Evolutionary conservation across 30 jellyfish, hydroid and myxozoan species (phyloP).

Genomic region (Nemopilema nomurai): DNA sequence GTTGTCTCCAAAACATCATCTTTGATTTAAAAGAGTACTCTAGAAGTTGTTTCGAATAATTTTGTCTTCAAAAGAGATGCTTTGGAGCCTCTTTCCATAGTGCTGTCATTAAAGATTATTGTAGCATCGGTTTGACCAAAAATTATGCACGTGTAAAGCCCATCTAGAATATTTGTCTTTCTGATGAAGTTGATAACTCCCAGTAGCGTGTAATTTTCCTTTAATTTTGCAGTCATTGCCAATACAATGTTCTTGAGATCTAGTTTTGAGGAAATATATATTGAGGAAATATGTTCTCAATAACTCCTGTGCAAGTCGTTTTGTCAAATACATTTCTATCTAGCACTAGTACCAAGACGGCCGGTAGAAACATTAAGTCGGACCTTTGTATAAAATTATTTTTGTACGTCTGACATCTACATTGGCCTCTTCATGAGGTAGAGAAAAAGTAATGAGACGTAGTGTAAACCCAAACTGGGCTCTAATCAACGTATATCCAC

Average conservation of each 20-base stretch:
- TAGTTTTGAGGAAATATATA: neutral
- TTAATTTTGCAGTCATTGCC: neutral
- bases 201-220: neutral
- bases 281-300: neutral
- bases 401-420: too few species aligned
- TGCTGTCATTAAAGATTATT: constrained; percentile 1
- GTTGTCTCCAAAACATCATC: neutral
- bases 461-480: neutral
- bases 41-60: neutral
- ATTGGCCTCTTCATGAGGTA: neutral
- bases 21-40: neutral
- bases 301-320: neutral
- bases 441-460: neutral
- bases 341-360: neutral
- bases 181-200: neutral
- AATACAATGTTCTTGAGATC: constrained; percentile 1
- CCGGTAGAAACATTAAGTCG: neutral
- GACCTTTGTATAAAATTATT: too few species aligned
- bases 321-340: neutral
- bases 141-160: neutral
- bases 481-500: neutral
- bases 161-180: neutral
- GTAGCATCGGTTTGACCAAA: constrained; percentile 8
- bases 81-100: neutral
- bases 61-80: constrained; percentile 1